A percentile compares a stretch with the other conserved stretches of the same genome.
Evolutionary conservation across 2,797 vertebrate genomes (phyloP).

Genomic region (Thamnophis elegans): DNA sequence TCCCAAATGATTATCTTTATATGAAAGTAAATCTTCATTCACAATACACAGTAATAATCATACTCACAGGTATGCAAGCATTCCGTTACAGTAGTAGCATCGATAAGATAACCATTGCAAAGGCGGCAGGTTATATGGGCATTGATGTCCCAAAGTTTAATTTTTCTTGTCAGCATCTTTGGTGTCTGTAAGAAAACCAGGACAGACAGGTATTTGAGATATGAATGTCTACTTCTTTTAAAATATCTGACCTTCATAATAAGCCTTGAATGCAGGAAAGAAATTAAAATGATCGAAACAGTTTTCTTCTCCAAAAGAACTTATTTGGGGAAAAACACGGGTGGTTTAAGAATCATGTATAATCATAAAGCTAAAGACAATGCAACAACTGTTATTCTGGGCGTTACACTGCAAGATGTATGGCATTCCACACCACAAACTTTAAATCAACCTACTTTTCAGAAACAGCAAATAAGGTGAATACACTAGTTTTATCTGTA

Average conservation of each 20-base stretch:
- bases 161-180: constrained; percentile 99
- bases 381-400: background rate
- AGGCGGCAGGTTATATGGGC: constrained; percentile 98
- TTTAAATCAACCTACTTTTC: background rate
- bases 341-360: background rate
- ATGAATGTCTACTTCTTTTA: background rate
- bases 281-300: background rate
- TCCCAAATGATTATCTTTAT: background rate
- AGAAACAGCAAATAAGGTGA: background rate
- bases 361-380: background rate
- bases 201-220: background rate
- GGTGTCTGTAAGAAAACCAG: constrained; percentile 69
- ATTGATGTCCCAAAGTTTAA: constrained; percentile 98
- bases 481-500: background rate
- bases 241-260: background rate
- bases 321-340: background rate
- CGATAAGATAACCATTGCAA: constrained; percentile 98
- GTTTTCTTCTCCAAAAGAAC: background rate
- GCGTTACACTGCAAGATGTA: background rate
- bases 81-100: constrained; percentile 98
- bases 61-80: constrained; percentile 98
- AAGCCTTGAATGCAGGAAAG: background rate
- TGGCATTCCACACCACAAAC: background rate
- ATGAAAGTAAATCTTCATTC: background rate
- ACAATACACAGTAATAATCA: background rate